Evolutionary conservation across 2,888 invertebrate genomes (phyloP).

Genomic region (Melieria picta): DNA sequence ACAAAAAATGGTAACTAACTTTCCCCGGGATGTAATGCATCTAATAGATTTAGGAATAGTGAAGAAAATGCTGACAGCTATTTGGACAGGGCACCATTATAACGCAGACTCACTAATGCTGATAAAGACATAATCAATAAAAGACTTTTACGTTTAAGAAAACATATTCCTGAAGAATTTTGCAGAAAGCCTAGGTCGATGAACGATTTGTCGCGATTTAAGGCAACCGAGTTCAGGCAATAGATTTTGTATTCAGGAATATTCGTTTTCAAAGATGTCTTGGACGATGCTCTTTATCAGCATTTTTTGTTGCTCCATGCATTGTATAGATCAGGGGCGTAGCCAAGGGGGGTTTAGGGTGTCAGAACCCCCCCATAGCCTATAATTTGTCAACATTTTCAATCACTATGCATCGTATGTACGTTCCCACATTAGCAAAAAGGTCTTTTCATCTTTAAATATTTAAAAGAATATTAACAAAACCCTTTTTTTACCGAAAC

Average conservation of each 20-base stretch:
- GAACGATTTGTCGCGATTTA: conserved; percentile 21
- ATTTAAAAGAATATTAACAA: no score
- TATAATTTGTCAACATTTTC: no score
- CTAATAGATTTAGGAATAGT: neutral
- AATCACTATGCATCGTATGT: no score
- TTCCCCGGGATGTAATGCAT: neutral
- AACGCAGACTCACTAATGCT: no score
- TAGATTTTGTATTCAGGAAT: conserved; percentile 15
- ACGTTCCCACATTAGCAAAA: no score
- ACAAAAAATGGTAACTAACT: conserved; percentile 1
- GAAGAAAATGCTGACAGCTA: conserved; percentile 1
- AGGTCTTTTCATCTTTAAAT: no score
- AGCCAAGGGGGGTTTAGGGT: no score
- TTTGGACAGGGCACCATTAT: neutral
- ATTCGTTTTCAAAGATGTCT: conserved; percentile 11
- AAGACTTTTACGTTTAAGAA: no score
- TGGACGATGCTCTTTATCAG: conserved; percentile 23
- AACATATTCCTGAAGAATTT: conserved; percentile 23
- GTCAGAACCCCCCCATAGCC: no score
- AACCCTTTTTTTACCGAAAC: no score
- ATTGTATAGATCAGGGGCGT: no score
- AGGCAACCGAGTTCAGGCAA: conserved; percentile 22
- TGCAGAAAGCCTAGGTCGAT: conserved; percentile 15
- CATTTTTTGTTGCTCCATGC: conserved; percentile 19
- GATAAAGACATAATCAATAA: no score